phyloP scores from a whole-genome alignment of 2,888 invertebrate species.

The Cryptocheilus praepositus region DNA sequence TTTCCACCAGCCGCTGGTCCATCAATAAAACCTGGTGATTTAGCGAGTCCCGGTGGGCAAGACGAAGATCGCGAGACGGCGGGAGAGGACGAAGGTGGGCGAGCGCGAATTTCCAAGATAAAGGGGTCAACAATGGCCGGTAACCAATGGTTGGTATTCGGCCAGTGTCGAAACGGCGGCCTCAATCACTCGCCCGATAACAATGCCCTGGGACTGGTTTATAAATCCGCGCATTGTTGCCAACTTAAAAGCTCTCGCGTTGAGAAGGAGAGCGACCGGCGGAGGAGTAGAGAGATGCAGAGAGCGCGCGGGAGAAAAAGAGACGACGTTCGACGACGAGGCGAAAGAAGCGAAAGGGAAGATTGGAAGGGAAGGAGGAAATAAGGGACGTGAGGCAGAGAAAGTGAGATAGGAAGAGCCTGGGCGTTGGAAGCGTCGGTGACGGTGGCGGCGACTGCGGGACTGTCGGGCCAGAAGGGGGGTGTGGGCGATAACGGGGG shows the following conservation, averaged over 20 bases:
- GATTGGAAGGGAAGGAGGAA: constrained; percentile 9
- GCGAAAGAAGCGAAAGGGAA: constrained; percentile 8
- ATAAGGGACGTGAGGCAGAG: too few species aligned
- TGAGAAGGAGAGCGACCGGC: constrained; percentile 6
- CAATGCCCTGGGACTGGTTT: constrained; percentile 71
- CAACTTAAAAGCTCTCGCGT: constrained; percentile 70
- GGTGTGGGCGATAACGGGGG: constrained; percentile 41
- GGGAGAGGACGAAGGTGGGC: constrained; percentile 38
- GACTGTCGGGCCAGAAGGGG: constrained; percentile 11
- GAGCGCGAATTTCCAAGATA: constrained; percentile 73
- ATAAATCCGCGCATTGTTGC: constrained; percentile 75
- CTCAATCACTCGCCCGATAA: constrained; percentile 72
- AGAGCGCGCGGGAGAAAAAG: not conserved
- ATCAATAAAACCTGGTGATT: constrained; percentile 73
- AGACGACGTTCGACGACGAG: constrained; percentile 4
- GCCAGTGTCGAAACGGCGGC: constrained; percentile 71
- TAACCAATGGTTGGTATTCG: constrained; percentile 74
- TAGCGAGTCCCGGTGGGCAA: constrained; percentile 58
- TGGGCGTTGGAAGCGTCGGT: constrained; percentile 50
- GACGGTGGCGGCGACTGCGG: constrained; percentile 23
- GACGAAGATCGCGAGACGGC: constrained; percentile 36
- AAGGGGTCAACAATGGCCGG: constrained; percentile 69
- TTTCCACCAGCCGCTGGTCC: constrained; percentile 59
- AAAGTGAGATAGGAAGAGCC: constrained; percentile 12
- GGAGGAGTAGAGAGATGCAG: constrained; percentile 12